Evolutionary conservation across 2,888 invertebrate genomes (phyloP).

Genomic region (Ichneumoninae sp.): DNA sequence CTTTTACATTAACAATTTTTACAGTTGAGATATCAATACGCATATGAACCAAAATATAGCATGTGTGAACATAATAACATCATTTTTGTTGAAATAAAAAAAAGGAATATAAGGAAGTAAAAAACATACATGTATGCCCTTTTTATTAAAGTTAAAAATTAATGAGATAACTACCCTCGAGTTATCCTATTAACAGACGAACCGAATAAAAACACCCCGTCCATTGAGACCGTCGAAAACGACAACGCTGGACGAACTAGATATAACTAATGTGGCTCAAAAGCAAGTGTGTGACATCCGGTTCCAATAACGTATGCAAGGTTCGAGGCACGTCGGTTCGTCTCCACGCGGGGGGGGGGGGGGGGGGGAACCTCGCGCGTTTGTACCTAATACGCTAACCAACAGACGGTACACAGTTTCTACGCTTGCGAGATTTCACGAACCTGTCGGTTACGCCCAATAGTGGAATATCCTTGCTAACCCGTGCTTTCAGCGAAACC

Average conservation of each 20-base stretch:
- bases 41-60: no score
- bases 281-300: background rate
- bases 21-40: no score
- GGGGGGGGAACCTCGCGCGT: slow-evolving; percentile 65
- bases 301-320: slow-evolving; percentile 75
- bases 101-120: no score
- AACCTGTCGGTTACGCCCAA: background rate
- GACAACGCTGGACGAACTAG: background rate
- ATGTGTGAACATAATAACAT: no score
- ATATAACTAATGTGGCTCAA: background rate
- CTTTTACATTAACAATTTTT: no score
- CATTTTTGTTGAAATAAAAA: no score
- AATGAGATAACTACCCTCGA: no score
- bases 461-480: background rate
- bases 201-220: background rate
- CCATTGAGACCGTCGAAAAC: background rate
- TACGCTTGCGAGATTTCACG: slow-evolving; percentile 1
- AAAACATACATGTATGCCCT: no score
- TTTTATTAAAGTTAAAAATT: no score
- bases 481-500: background rate
- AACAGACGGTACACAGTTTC: background rate
- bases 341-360: slow-evolving; percentile 68
- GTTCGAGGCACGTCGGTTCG: slow-evolving; percentile 73
- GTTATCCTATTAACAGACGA: background rate
- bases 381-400: slow-evolving; percentile 8